Conservation (phyloP, 2,113 vertebrate genomes). For the Caranx ignobilis region DNA sequence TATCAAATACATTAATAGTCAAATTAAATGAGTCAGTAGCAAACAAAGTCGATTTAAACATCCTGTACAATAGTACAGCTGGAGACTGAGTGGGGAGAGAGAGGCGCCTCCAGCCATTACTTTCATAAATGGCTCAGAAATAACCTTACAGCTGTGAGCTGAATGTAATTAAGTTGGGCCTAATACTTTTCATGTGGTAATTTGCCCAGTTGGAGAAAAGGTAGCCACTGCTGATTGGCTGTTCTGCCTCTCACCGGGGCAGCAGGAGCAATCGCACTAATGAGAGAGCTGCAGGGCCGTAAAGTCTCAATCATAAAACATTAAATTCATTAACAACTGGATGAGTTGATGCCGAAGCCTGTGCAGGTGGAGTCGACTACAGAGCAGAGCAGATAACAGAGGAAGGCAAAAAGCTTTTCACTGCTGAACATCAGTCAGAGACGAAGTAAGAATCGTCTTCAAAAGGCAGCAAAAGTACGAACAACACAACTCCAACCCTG, state of each 20-base stretch:
- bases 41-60: constrained; percentile 16
- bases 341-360: neutral
- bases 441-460: neutral
- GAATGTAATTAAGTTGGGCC: constrained; percentile 67
- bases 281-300: constrained; percentile 43
- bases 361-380: neutral
- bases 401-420: neutral
- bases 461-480: constrained; percentile 9
- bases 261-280: constrained; percentile 38
- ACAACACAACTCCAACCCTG: neutral
- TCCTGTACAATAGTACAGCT: constrained; percentile 25
- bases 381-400: neutral
- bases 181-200: constrained; percentile 71
- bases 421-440: neutral
- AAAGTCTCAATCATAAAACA: constrained; percentile 49
- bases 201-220: constrained; percentile 59
- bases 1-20: neutral
- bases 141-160: constrained; percentile 55
- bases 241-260: constrained; percentile 33
- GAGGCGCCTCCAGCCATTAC: constrained; percentile 21
- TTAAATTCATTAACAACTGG: constrained; percentile 51
- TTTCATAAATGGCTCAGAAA: constrained; percentile 49
- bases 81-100: neutral
- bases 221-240: constrained; percentile 39
- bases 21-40: neutral